Base-by-base conservation (phyloP, 1,140 invertebrate species). In the Ceratitis capitata region DNA sequence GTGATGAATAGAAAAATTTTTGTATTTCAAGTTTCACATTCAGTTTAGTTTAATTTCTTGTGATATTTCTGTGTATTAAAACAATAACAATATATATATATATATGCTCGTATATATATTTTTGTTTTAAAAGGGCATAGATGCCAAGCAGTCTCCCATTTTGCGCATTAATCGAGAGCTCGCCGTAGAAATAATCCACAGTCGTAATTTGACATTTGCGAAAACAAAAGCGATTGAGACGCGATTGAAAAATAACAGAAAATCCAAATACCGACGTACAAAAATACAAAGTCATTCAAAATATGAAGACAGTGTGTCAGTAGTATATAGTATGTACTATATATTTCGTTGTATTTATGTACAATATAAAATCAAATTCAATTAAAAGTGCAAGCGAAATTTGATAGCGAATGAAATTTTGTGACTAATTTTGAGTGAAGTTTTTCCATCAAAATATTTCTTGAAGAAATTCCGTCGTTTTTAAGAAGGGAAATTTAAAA, bases 181-280 rank as follows among this genome's bases (percentile, higher is more conserved):
- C 19, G 32, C 32, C 5, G 39, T 45, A 78, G 69, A n/a, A n/a
- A n/a, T n/a, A n/a, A n/a, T n/a, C 69, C 39, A n/a, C 69, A 78
- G 69, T 78, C 23, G 69, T 39, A n/a, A 45, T 78, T 78, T 26
- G 26, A 78, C 69, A 78, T 29, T 78, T 78, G 69, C 69, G 69
- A 78, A 78, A 45, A 78, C 69, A 78, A 42, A n/a, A 10, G 19
- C 69, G 39, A 23, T 16, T 9, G 69, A 29, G 23, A 16, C 2
- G 69, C 35, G 39, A 16, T 19, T 10, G 39, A 42, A n/a, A 23
- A 19, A 64, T 7, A 14, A 14, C 32, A 14, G 12, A 12, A 29
- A 64, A 64, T 10, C 58, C 32, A 32, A 64, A 64, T 29, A 64
- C 6, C n/a, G n/a, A n/a, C n/a, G n/a, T n/a, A n/a, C n/a, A n/a